Evolutionary conservation across 1,140 invertebrate genomes (phyloP), one percentile per base, ranked within the genome.

Genomic region (Cotesia typhae): DNA sequence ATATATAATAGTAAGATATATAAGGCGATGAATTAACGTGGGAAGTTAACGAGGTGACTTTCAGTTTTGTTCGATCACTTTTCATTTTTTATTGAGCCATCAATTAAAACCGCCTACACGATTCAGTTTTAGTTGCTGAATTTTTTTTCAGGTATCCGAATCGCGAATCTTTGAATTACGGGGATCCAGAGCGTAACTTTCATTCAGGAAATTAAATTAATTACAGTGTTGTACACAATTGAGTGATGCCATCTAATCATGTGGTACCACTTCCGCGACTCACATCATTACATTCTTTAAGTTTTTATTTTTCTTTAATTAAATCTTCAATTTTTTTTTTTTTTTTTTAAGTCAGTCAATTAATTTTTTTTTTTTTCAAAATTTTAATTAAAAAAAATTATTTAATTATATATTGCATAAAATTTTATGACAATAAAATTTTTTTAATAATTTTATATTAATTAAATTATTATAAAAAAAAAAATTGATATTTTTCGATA

Each of bases 171-270:
- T 2, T 37, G 52, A 68, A 68, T 68, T 57, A 36, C 67, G 55
- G 28, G 14, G 20, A 73, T 59, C 36, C 52, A 70, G 67, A 68
- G 67, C 71, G 51, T 66, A 67, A 73, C 74, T 75, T 75, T 75
- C 73, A 74, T 75, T 77, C 73, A 75, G 77, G 76, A 79, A 78
- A 79, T 79, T 77, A 74, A 75, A 79, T 80, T 79, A 78, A 80
- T 80, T 76, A 74, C 67, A 36, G 60, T 20, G 75, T 77, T 75
- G 74, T 74, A 75, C 72, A 67, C 74, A 71, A 70, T 20, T 28
- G 55, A 55, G 60, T 53, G 67, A 70, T 73, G 20, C 59, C 28
- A 55, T 73, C 67, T 64, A 71, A 73, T 72, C 14, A 61, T 75
- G 72, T 74, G 53, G 72, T 63, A 76, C 70, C 60, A 61, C 67